Evolutionary conservation across 2,888 invertebrate species (phyloP), one percentile per base, ranked within the genome.

Genomic region (Drosophila phalerata): DNA sequence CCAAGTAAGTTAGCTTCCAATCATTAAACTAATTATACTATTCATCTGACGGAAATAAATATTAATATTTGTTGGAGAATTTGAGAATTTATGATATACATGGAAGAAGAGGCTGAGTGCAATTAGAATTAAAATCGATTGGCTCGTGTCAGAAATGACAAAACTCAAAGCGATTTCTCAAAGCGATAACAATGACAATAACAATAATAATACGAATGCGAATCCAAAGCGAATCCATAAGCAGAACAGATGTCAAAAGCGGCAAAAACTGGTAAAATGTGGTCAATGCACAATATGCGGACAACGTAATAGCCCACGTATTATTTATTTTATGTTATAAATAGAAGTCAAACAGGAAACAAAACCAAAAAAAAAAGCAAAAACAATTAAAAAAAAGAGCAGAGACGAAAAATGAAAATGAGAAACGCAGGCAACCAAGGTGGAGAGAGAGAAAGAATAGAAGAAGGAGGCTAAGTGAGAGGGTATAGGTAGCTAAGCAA

Each of bases 271-370:
- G 64, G 60, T 64, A 42, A 68, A 76, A 77, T 76, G 73, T 73
- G 67, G 73, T 60, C 60, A 61, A 37, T 77, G 77, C 77, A 56
- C 55, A 74, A 64, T 52, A 57, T 51, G 67, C 63, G 42, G 48
- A 64, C 56, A 45, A 66, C 63, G 60, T 57, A 60, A 69, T 73
- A 57, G 69, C 30, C 60, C 48, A 77, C 63, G 68, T 68, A 60
- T 78, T 77, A 77, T 77, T 78, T 74, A 67, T 62, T 64, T 67
- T 43, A 34, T 57, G 48, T 62, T 77, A 77, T 66, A 77, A 77
- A 77, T 78, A 67, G 66, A 64, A 56, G 40, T 10, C 57, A 52
- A 63, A 49, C 53, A 43, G 53, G 40, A 56, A 63, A 65, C 25
- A 57, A 40, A 64, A 34, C 43, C 37, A 51, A 66, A 32, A 38